Base-by-base conservation (phyloP, 2,113 vertebrate genomes). In the Antechinus stuartii region DNA sequence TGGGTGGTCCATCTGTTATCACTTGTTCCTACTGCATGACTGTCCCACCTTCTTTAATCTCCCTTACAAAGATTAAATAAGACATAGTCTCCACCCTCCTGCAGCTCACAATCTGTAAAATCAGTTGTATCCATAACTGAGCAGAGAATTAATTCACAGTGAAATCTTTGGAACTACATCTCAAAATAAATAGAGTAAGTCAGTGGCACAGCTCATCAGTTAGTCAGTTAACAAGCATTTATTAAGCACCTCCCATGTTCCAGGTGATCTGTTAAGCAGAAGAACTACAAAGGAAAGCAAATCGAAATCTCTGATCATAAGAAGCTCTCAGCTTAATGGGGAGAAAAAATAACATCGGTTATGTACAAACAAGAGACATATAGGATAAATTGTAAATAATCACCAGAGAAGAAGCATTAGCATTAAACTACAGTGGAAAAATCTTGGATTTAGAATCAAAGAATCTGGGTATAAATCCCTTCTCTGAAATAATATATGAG, bases 31-130 rank as follows among this genome's bases (percentile, higher is more conserved):
- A 84, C n/a, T 84, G 68, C n/a, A 42, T 42, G n/a, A 84, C 68
- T 84, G 68, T 84, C 68, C 68, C 68, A 84, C 68, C n/a, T 84
- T 84, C 68, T 84, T 84, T 84, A 84, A 84, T 84, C 68, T 84
- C 68, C 68, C 42, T 84, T 84, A 84, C 68, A 84, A 84, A 84
- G n/a, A 84, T 84, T 84, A 84, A 84, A 84, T 84, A 84, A 84
- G n/a, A 84, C 68, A 84, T 42, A 42, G 68, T 84, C 68, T 42
- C 68, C 68, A 84, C 68, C 68, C 68, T 84, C 68, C 68, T 84
- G 68, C 68, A 84, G 68, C n/a, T 84, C 68, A 22, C 68, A 84
- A 84, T 84, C 68, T 84, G 68, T 84, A 84, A 84, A 19, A 84
- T 84, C 68, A 84, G 35, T 42, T 84, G n/a, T 84, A 42, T 84